Base-by-base conservation (phyloP, 2,113 vertebrate genomes). In the Hucho hucho region DNA sequence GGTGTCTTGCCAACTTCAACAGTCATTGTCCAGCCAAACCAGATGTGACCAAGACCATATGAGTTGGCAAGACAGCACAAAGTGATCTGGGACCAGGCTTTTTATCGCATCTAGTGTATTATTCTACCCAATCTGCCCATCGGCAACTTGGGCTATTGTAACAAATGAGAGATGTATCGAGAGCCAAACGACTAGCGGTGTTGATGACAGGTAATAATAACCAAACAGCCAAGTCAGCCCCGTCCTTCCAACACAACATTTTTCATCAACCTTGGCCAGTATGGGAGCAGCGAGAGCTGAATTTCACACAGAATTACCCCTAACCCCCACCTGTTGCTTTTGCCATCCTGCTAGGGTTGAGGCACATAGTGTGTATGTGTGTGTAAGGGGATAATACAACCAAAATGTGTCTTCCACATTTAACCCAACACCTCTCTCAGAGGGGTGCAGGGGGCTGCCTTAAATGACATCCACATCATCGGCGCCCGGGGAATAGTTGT, bases 271-370 rank as follows among this genome's bases (percentile, higher is more conserved):
- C 16, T 24, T 25, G 64, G 64, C 26, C 58, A 25, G 61, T 24
- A 63, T 25, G n/a, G n/a, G 61, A 28, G 26, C 37, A 37, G 53
- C 24, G 29, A 4, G 53, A 69, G 64, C 24, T 24, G 43, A 69
- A 73, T 78, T 73, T 69, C 76, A 78, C 76, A 73, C 28, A 73
- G 56, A 78, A 73, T 69, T 73, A 73, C 53, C 18, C 65, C 20
- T n/a, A 24, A 25, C 25, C 49, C 32, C 26, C 25, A 28, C 20
- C 64, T 20, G 6, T 28, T 20, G 13, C 29, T 13, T 29, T 18
- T 67, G 26, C 18, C 29, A 32, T 67, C 22, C 14, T 6, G 26
- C 64, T 4, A 16, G 63, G 24, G 64, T 65, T 5, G 47, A 37
- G 7, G 37, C 37, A 37, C 7, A 37, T 7, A 37, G 9, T 26